Base-by-base conservation (phyloP, 2,113 vertebrate genomes). In the Spea multiplicata region DNA sequence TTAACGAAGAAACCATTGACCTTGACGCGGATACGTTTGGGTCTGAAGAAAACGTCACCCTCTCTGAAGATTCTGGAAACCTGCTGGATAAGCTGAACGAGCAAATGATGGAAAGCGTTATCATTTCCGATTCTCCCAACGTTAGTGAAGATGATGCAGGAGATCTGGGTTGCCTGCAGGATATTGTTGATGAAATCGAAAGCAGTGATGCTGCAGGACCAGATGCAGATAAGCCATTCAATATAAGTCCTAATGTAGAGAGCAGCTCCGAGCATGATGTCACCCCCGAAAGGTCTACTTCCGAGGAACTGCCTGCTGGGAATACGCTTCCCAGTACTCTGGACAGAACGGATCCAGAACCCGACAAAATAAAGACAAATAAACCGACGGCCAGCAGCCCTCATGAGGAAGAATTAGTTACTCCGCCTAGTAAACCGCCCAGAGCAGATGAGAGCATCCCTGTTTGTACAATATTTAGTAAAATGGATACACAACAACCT, bases 41-140 rank as follows among this genome's bases (percentile, higher is more conserved):
- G 16, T 94, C 93, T 3, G 95, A 94, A 44, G 95, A 88, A 68
- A 94, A 93, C 1, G 94, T 95, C 83, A 94, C 94, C 30, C 80
- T 91, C 0, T 95, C 94, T 0, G 95, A 93, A 71, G 87, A 88
- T 3, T 92, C 91, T 0, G 85, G 9, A 78, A 91, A 93, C 78
- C 91, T 94, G 9, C 83, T 91, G 9, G 95, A 95, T 76, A 98
- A 93, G 78, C 93, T 99, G 5, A 96, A 93, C 0, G 97, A 99
- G 52, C 96, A 98, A 74, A 95, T 98, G 96, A 97, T 99, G 97
- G 97, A 99, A 74, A 99, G 97, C 0, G 97, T 99, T 69, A 91
- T 99, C 85, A 99, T 99, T 80, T 99, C 96, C 0, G 97, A 99
- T 87, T 99, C 97, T 0, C 95, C 97, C 0, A 97, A 94, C 74